These are phyloP conservation scores for Zaprionus africanus DNA, from an alignment of 1,140 invertebrate genomes.

Conservation along the genomic window DNA sequence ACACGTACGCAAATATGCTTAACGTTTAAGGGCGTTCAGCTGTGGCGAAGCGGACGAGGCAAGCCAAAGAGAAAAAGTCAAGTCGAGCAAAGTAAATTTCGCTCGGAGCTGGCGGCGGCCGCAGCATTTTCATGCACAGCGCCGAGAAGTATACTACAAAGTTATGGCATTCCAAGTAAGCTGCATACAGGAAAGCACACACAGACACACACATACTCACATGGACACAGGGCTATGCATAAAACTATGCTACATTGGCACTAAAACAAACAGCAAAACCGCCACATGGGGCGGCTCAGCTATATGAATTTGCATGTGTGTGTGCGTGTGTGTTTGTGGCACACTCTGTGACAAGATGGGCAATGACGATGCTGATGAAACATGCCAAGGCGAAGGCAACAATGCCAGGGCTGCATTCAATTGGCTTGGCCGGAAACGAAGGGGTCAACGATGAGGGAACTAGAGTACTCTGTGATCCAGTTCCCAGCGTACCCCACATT, in stretches of 20 bases:
- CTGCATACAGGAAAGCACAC: conserved; percentile 38
- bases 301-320: conserved; percentile 23
- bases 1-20: conserved; percentile 45
- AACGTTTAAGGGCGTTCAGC: conserved; percentile 51
- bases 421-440: conserved; percentile 9
- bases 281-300: conserved; percentile 41
- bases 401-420: conserved; percentile 49
- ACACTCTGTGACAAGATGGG: conserved; percentile 55
- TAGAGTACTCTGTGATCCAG: not conserved
- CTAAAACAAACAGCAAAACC: conserved; percentile 78
- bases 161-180: conserved; percentile 71
- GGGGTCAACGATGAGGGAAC: not conserved
- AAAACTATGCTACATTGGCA: conserved; percentile 82
- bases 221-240: conserved; percentile 64
- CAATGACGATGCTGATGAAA: conserved; percentile 61
- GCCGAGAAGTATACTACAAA: conserved; percentile 42
- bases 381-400: conserved; percentile 64
- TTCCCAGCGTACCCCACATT: not conserved
- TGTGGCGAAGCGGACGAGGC: conserved; percentile 26
- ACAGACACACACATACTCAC: conserved; percentile 21
- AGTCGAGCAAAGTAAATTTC: conserved; percentile 59
- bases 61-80: conserved; percentile 32
- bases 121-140: conserved; percentile 63
- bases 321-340: conserved; percentile 36
- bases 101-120: conserved; percentile 43